A percentile compares a stretch with the other conserved stretches of the same genome.
These are phyloP conservation scores for Eclectus roratus DNA, from an alignment of 2,113 vertebrate species.

Conservation along the genomic window DNA sequence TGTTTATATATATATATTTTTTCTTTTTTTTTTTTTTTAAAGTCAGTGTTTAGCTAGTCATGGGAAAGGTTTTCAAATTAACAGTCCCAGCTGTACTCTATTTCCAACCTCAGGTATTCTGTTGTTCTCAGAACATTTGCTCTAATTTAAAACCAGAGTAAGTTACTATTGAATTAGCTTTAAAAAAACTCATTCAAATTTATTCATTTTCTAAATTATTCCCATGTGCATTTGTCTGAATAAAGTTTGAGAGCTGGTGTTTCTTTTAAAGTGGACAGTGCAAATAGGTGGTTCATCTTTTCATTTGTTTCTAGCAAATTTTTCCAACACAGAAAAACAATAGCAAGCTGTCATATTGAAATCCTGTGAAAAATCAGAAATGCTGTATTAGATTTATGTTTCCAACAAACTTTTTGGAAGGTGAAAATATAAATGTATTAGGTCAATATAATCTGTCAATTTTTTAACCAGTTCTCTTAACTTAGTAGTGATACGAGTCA, in stretches of 20 bases:
- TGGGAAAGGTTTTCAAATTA: neutral
- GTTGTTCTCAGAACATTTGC: neutral
- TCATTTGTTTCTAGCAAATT: neutral
- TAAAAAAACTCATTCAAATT: neutral
- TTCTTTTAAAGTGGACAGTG: neutral
- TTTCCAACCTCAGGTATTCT: neutral
- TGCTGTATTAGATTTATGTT: neutral
- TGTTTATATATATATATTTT: too few species aligned
- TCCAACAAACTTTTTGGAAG: neutral
- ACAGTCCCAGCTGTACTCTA: neutral
- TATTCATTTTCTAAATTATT: neutral
- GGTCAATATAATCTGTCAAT: neutral
- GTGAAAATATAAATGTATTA: neutral
- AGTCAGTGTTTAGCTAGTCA: neutral
- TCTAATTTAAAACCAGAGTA: neutral
- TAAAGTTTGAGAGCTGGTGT: neutral
- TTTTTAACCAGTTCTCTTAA: neutral
- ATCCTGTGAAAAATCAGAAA: neutral
- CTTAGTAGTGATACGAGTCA: neutral
- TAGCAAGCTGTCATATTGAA: neutral
- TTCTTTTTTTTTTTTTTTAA: neutral
- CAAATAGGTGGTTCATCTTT: neutral
- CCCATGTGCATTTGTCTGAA: neutral
- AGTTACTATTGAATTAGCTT: neutral
- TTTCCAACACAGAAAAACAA: neutral